Base-by-base conservation (phyloP, 2,113 vertebrate species). In the Phodopus roborovskii region DNA sequence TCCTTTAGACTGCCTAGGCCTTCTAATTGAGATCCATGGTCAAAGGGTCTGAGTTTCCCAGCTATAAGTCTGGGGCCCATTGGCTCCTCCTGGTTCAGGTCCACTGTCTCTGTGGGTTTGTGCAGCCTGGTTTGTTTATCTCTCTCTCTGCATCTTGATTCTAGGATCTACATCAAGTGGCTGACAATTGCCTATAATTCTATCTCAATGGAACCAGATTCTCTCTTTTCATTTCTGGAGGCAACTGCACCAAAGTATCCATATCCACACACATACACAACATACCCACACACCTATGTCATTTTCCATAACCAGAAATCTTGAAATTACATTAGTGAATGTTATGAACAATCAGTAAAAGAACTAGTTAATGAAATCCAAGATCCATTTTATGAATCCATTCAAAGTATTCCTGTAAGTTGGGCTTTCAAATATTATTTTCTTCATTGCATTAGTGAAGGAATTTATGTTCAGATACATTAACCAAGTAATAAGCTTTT, bases 381-480 rank as follows among this genome's bases (percentile, higher is more conserved):
- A 66, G 26, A 58, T 71, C n/a, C 28, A 56, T 70, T 33, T 66
- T 22, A 30, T 20, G 33, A 42, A 90, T 94, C 64, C 15, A n/a
- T 88, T 94, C 3, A 58, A 62, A 77, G 88, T 45, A 92, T 4
- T 10, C 20, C 10, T 30, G 13, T 73, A 42, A 86, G 30, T 88
- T 64, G 85, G 6, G 5, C 12, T 92, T 88, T 86, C 36, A 91
- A 30, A 90, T 94, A 92, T 64, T 10, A 39, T 79, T 91, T 68
- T 87, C 12, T 62, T 53, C 36, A 66, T 88, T 95, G 88, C 36
- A 19, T n/a, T 66, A 33, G 79, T 70, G 28, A 79, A 71, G 3
- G n/a, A 64, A 5, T 60, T 42, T 26, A 13, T 36, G 39, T 85
- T 62, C 58, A 84, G 58, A 93, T 94, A 33, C 11, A 48, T 70